Conservation (phyloP, 30 jellyfish, hydroid and myxozoan genomes). For the Aurelia sp. region DNA sequence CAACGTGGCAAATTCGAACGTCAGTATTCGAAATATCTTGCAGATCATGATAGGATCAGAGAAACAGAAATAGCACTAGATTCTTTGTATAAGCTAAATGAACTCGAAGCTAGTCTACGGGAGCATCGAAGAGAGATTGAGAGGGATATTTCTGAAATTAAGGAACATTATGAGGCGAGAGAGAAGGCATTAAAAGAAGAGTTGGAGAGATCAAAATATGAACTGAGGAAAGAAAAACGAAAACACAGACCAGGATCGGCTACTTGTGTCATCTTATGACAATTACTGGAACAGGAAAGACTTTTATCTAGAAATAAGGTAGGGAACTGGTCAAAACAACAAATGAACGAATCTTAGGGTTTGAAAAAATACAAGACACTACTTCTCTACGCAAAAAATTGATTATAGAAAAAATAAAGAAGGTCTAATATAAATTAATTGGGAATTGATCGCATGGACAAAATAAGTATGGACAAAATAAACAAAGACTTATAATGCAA, state of each 20-base stretch:
- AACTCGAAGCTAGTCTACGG: slow-evolving; percentile 53
- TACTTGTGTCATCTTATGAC: slow-evolving; percentile 21
- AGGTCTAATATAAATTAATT: neutral
- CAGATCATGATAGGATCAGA: neutral
- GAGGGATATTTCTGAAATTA: slow-evolving; percentile 30
- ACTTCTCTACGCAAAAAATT: neutral
- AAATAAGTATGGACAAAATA: neutral
- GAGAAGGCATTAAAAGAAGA: slow-evolving; percentile 55
- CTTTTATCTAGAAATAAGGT: no score
- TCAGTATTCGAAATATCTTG: neutral
- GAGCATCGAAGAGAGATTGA: slow-evolving; percentile 42
- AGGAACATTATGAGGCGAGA: slow-evolving; percentile 36
- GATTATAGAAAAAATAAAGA: neutral
- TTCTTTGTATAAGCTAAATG: slow-evolving; percentile 25
- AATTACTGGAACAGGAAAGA: no score
- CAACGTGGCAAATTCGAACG: neutral
- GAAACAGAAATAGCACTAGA: neutral
- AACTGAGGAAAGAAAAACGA: slow-evolving; percentile 26
- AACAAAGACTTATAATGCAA: neutral
- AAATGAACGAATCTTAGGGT: neutral
- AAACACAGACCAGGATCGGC: slow-evolving; percentile 22
- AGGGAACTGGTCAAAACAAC: neutral
- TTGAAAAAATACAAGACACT: neutral
- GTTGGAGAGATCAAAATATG: slow-evolving; percentile 44
- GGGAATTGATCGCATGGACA: neutral